Conservation (phyloP, 2,888 invertebrate species). For the Timema podura region DNA sequence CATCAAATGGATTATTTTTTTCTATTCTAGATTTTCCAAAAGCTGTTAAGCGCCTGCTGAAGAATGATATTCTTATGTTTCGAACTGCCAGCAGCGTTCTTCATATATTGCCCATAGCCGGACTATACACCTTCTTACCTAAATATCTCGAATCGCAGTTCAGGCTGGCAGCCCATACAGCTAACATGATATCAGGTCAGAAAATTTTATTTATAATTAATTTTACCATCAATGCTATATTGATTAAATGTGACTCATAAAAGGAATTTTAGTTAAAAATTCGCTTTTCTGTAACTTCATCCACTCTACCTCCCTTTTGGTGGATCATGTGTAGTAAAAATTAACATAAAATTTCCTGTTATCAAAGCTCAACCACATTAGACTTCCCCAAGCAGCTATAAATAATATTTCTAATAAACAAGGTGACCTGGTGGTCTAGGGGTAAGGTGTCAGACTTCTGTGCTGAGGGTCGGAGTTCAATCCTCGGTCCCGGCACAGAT, state of each 20-base stretch:
- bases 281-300: too few species aligned
- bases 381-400: too few species aligned
- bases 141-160: slow-evolving; percentile 93
- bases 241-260: not conserved
- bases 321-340: too few species aligned
- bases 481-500: too few species aligned
- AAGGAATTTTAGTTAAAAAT: too few species aligned
- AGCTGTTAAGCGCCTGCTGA: slow-evolving; percentile 73
- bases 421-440: too few species aligned
- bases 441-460: too few species aligned
- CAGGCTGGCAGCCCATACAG: slow-evolving; percentile 80
- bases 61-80: slow-evolving; percentile 88
- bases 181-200: slow-evolving; percentile 83
- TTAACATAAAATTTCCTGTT: too few species aligned
- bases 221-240: not conserved
- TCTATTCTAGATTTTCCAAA: slow-evolving; percentile 63
- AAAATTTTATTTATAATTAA: slow-evolving; percentile 22
- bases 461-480: too few species aligned
- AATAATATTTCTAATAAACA: too few species aligned
- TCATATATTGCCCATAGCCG: slow-evolving; percentile 86
- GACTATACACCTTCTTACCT: slow-evolving; percentile 87
- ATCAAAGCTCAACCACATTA: too few species aligned
- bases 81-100: slow-evolving; percentile 86
- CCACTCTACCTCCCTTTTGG: too few species aligned
- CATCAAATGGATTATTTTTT: not conserved